These are phyloP conservation scores for Dexiosoma caninum DNA, from an alignment of 2,888 invertebrate species.

Conservation along the genomic window DNA sequence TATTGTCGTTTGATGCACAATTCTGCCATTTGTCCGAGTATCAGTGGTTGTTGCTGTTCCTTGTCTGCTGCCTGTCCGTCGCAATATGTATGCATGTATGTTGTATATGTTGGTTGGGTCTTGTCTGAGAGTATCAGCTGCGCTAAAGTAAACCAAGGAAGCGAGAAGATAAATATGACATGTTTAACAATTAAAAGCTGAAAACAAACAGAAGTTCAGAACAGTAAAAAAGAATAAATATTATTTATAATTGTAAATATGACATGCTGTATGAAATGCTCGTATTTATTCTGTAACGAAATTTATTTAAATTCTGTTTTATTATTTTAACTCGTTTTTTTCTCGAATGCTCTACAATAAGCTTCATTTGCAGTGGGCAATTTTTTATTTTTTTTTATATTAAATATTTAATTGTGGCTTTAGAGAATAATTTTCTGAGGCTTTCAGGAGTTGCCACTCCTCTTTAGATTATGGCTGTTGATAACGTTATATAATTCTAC, in stretches of 20 bases:
- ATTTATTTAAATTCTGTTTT: constrained; percentile 31
- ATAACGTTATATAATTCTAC: too few relatives aligned
- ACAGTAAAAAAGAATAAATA: constrained; percentile 52
- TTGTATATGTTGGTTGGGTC: not conserved
- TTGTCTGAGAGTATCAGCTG: constrained; percentile 53
- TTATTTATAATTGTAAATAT: constrained; percentile 52
- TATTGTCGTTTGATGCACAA: constrained; percentile 29
- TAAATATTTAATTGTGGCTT: too few relatives aligned
- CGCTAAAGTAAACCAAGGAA: constrained; percentile 61
- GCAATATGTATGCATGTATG: too few relatives aligned
- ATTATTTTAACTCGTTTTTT: not conserved
- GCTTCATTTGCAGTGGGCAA: not conserved
- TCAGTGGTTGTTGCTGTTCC: not conserved
- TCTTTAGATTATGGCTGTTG: too few relatives aligned
- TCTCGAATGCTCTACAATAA: not conserved
- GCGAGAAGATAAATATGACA: constrained; percentile 64
- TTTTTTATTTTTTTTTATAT: too few relatives aligned
- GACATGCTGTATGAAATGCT: constrained; percentile 43
- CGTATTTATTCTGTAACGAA: constrained; percentile 34
- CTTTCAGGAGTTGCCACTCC: too few relatives aligned
- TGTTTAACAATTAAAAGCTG: constrained; percentile 63
- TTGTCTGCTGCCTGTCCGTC: not conserved
- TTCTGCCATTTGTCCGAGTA: constrained; percentile 41
- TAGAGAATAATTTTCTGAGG: too few relatives aligned
- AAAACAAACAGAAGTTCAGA: constrained; percentile 61